Evolutionary conservation across 1,140 invertebrate species (phyloP).

Genomic region (Liolophura sinensis): DNA sequence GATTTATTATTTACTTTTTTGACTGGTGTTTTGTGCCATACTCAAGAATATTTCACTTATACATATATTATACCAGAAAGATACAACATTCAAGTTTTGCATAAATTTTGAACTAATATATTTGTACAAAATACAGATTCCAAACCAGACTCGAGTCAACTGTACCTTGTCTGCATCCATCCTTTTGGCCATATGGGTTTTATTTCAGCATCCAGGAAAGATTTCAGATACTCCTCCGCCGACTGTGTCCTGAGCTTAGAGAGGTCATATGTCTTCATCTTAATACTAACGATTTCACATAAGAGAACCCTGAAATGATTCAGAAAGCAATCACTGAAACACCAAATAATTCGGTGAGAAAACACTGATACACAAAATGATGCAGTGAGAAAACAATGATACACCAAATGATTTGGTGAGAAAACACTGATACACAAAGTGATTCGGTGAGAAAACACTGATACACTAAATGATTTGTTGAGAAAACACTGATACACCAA

Average conservation of each 20-base stretch:
- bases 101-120: neutral
- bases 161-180: constrained; percentile 62
- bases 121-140: neutral
- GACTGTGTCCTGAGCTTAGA: constrained; percentile 62
- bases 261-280: constrained; percentile 61
- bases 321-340: constrained; percentile 11
- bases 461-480: too few relatives aligned
- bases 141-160: neutral
- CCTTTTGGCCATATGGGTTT: constrained; percentile 65
- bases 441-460: too few relatives aligned
- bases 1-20: neutral
- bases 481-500: too few relatives aligned
- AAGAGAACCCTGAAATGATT: constrained; percentile 49
- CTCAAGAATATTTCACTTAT: too few relatives aligned
- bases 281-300: constrained; percentile 61
- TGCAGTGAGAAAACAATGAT: too few relatives aligned
- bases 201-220: constrained; percentile 63
- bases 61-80: neutral
- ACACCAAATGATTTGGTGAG: neutral
- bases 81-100: neutral
- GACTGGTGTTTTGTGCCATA: too few relatives aligned
- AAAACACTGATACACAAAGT: neutral
- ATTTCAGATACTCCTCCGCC: constrained; percentile 63
- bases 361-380: neutral
- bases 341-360: constrained; percentile 1